Base-by-base conservation (phyloP, 64 coral and sea anemone genomes). In the Pocillopora damicornis region DNA sequence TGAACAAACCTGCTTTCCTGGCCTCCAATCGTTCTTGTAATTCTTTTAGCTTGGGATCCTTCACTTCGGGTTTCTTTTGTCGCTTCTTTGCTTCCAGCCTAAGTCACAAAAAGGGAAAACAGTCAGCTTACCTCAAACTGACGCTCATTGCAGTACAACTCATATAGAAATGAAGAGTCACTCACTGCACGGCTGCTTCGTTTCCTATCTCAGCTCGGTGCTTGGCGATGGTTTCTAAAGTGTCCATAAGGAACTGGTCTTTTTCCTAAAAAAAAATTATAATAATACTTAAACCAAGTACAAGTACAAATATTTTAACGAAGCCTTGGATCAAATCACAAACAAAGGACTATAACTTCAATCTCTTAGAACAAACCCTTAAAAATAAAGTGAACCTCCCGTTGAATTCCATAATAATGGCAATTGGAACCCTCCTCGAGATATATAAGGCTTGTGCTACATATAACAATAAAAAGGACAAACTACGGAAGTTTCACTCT, bases 171-270 rank as follows among this genome's bases (percentile, higher is more conserved):
- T 38, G 35, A 37, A 22, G 30, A 22, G 15, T 56, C 25, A 81
- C 86, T 82, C 38, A 98, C 96, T 91, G 89, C 42, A 95, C 17
- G 13, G 90, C 93, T 58, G 96, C 90, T 63, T 90, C 63, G 36
- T 64, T 90, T 38, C 93, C 93, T 68, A 95, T 90, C 73, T 92
- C 90, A 38, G 90, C 93, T 76, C 96, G 90, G 76, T 94, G 90
- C 83, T 92, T 94, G 23, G 96, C 93, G 23, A 98, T 98, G 0
- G 87, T 95, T 61, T 94, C 96, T 13, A 98, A 78, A 13, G 93
- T 98, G 80, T 98, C 93, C 96, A 95, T 98, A 63, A 98, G 74
- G 26, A 88, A 76, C 17, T 98, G 93, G 63, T 98, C 96, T 85
- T 90, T 98, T 73, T 98, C 90, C 96, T 16, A 20, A 69, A 73